Base-by-base conservation (phyloP, 2,797 vertebrate genomes). In the Sebastes jordani region DNA sequence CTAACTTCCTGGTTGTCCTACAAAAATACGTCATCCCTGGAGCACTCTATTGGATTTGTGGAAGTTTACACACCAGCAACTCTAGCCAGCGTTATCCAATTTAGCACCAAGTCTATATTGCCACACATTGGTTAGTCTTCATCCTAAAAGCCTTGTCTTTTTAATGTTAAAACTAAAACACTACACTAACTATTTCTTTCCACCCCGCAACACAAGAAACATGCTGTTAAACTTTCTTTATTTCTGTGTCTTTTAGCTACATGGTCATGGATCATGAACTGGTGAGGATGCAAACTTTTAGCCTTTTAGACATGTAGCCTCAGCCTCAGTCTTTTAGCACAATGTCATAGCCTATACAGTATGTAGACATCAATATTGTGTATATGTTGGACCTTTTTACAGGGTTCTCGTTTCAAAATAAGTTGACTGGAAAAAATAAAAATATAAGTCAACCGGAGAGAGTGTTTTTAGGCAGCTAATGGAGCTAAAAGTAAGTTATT, bases 1-100 rank as follows among this genome's bases (percentile, higher is more conserved):
- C 0, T 42, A 16, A 42, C 38, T 42, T 42, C 38, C 38, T 42
- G 38, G 0, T 42, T 42, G 38, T 0, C 38, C 13, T 42, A 42
- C 14, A 42, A 42, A 42, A 42, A 42, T 38, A 16, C 0, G 3
- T 16, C 38, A 42, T 42, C 38, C 38, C 38, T 42, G 14, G 38
- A 42, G 38, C 38, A 42, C 32, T 52, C 52, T 38, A 73, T 7
- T 59, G 22, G 22, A 67, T n/a, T 67, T 49, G 14, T 38, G 14
- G 32, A 42, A 16, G 13, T 20, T 76, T 42, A 11, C 36, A 22
- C 13, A 11, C 6, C 27, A 32, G 34, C 20, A 23, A 11, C 14
- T 3, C 2, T 3, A 10, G 72, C 18, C 6, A 46, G 23, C 0
- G 3, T 74, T 23, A 42, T 6, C 11, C 42, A 25, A 56, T 2